phyloP scores from a whole-genome alignment of 1,140 invertebrate genomes.

The Papilio helenus region DNA sequence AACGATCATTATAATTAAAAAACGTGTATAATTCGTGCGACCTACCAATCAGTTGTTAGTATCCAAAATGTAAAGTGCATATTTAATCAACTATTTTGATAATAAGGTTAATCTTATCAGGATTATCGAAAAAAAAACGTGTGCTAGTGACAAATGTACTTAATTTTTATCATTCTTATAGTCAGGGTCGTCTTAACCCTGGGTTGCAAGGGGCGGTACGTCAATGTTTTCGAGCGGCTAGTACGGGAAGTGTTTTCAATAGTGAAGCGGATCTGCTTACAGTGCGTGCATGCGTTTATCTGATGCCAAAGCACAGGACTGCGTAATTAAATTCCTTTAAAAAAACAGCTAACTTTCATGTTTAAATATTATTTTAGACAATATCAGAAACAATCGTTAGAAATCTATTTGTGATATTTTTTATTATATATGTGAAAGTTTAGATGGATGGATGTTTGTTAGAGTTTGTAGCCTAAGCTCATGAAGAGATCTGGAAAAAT shows the following conservation, averaged over 20 bases:
- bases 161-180: not conserved
- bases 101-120: slow-evolving; percentile 8
- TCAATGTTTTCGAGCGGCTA: slow-evolving; percentile 11
- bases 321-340: not conserved
- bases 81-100: slow-evolving; percentile 2
- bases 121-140: slow-evolving; percentile 10
- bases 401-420: no score
- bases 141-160: not conserved
- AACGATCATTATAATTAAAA: not conserved
- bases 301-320: not conserved
- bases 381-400: no score
- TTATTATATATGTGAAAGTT: no score
- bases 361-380: not conserved
- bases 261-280: not conserved
- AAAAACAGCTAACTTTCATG: not conserved
- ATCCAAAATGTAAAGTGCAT: not conserved
- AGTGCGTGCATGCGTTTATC: not conserved
- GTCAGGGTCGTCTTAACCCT: not conserved
- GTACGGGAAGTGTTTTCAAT: not conserved
- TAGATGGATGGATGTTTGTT: no score
- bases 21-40: not conserved
- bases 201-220: not conserved
- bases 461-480: no score
- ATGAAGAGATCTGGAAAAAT: no score
- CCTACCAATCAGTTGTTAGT: not conserved